Percentiles rank a stretch among this genome's conserved stretches.
phyloP scores from a whole-genome alignment of 2,888 invertebrate genomes.

The Hymenopus coronatus region DNA sequence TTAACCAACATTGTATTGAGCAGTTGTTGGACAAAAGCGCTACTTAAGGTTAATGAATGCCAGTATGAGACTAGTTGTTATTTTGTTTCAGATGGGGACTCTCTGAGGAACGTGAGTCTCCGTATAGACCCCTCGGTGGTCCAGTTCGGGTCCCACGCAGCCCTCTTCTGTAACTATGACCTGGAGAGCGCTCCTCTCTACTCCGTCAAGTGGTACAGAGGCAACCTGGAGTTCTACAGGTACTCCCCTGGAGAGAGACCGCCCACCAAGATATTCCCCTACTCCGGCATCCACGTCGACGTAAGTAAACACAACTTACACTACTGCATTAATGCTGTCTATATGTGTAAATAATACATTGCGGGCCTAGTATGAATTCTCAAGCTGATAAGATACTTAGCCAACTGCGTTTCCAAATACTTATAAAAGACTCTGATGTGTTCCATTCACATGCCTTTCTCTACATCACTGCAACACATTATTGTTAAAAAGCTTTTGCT shows the following conservation, averaged over 20 bases:
- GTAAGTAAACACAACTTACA: conserved; percentile 68
- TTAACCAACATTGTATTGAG: too few species aligned
- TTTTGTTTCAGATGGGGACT: conserved; percentile 54
- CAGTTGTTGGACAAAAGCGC: too few species aligned
- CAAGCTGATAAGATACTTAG: too few species aligned
- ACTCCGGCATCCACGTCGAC: conserved; percentile 74
- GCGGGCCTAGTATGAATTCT: too few species aligned
- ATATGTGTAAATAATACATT: too few species aligned
- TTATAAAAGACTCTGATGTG: too few species aligned
- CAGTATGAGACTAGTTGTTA: neutral
- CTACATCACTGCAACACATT: too few species aligned
- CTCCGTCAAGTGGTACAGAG: conserved; percentile 85
- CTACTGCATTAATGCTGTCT: too few species aligned
- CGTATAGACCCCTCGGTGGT: conserved; percentile 69
- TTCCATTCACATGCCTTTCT: too few species aligned
- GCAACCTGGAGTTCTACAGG: conserved; percentile 78
- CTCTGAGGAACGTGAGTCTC: conserved; percentile 69
- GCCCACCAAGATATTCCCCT: conserved; percentile 68
- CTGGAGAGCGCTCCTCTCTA: conserved; percentile 74
- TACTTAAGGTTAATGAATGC: too few species aligned
- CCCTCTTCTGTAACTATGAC: conserved; percentile 72
- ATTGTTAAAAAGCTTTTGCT: too few species aligned
- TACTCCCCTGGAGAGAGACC: conserved; percentile 72
- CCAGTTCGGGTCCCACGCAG: conserved; percentile 64
- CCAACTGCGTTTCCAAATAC: too few species aligned